Evolutionary conservation across 2,113 vertebrate genomes (phyloP).

Genomic region (Boulengeromyrus knoepffleri): DNA sequence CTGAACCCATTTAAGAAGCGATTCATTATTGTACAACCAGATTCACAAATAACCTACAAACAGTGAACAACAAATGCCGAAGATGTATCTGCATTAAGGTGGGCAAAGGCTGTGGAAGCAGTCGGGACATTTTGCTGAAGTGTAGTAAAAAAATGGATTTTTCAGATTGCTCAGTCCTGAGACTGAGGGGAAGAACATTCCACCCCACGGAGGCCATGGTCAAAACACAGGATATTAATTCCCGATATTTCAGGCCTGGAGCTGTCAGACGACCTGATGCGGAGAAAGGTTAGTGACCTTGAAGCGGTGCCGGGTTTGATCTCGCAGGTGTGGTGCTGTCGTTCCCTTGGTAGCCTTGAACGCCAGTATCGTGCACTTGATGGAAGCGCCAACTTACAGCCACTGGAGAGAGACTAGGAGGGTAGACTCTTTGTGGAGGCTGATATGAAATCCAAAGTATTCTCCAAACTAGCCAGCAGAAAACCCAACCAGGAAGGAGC

Average conservation of each 20-base stretch:
- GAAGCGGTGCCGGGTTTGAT: not conserved
- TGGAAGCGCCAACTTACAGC: not conserved
- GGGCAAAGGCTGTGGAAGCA: not conserved
- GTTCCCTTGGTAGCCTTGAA: not conserved
- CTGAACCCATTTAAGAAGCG: not conserved
- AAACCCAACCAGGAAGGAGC: not conserved
- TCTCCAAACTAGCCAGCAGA: not conserved
- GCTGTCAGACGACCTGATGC: not conserved
- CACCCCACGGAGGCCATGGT: not conserved
- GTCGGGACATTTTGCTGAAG: not conserved
- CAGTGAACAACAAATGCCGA: not conserved
- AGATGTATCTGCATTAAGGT: not conserved
- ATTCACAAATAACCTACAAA: not conserved
- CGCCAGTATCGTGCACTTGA: not conserved
- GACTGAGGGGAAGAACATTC: not conserved
- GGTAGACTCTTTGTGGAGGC: not conserved
- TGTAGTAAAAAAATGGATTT: not conserved
- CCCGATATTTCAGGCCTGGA: not conserved
- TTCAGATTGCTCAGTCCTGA: not conserved
- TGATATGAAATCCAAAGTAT: not conserved
- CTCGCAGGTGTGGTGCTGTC: not conserved
- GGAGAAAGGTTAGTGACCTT: not conserved
- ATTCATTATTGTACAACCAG: not conserved
- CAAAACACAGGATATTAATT: not conserved
- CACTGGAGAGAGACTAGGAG: not conserved